These are phyloP conservation scores for Procambarus virginalis DNA, from an alignment of 1,140 invertebrate species.

Conservation along the genomic window DNA sequence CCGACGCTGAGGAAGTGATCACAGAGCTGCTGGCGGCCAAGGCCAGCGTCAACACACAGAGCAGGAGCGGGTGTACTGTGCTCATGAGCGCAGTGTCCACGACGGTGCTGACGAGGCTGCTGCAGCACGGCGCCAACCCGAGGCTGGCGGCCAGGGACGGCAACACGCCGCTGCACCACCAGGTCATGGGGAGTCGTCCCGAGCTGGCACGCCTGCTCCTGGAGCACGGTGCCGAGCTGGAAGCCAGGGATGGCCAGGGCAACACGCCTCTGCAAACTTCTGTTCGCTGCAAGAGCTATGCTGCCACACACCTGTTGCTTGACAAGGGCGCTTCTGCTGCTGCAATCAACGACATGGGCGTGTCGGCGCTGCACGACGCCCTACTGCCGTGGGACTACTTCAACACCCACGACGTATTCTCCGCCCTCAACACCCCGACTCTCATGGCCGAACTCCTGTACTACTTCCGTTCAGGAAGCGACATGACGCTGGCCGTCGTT, in stretches of 20 bases:
- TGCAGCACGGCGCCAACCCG: conserved; percentile 43
- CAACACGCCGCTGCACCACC: conserved; percentile 65
- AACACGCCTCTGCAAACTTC: conserved; percentile 65
- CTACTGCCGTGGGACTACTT: conserved; percentile 67
- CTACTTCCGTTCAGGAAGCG: conserved; percentile 27
- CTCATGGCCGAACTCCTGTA: conserved; percentile 54
- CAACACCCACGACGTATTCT: conserved; percentile 65
- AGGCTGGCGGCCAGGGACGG: conserved; percentile 54
- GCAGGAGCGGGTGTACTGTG: conserved; percentile 32
- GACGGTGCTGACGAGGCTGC: conserved; percentile 31
- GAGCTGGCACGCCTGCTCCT: conserved; percentile 38
- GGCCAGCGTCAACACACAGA: conserved; percentile 48
- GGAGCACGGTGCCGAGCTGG: conserved; percentile 45
- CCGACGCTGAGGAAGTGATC: conserved; percentile 46
- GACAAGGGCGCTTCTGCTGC: conserved; percentile 37
- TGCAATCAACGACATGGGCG: conserved; percentile 40
- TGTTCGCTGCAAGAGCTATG: conserved; percentile 35
- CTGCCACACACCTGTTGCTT: conserved; percentile 31
- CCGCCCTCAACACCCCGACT: conserved; percentile 55
- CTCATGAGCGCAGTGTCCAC: conserved; percentile 59
- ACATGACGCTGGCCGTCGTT: conserved; percentile 3
- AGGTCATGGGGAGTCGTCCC: conserved; percentile 34
- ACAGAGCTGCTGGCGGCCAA: conserved; percentile 34
- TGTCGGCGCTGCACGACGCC: conserved; percentile 55
- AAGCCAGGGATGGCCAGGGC: conserved; percentile 41